Evolutionary conservation across 2,113 vertebrate species (phyloP).

Genomic region (Eulemur rufifrons): DNA sequence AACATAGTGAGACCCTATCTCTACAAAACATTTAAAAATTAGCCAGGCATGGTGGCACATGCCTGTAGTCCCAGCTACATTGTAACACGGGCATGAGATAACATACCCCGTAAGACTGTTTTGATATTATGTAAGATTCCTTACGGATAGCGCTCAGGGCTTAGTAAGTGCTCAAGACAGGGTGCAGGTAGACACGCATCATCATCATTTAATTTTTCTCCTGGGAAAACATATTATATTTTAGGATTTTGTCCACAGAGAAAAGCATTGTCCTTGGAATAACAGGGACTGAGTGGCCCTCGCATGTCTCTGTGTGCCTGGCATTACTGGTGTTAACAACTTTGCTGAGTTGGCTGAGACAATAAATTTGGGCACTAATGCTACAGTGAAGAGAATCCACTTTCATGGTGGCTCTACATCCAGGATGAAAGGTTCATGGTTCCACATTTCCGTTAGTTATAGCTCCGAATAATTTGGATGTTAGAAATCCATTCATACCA

Average conservation of each 20-base stretch:
- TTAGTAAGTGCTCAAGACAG: rapidly evolving
- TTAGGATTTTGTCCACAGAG: not conserved
- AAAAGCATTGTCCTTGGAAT: not conserved
- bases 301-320: rapidly evolving
- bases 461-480: slow-evolving; percentile 38
- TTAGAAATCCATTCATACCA: slow-evolving; percentile 40
- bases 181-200: rapidly evolving
- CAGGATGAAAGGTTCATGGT: not conserved
- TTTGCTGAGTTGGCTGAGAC: not conserved
- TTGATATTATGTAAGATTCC: rapidly evolving
- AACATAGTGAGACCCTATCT: too few relatives aligned
- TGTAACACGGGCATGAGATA: too few relatives aligned
- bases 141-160: rapidly evolving
- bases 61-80: too few relatives aligned
- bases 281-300: rapidly evolving
- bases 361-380: not conserved
- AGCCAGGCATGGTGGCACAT: too few relatives aligned
- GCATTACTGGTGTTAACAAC: rapidly evolving
- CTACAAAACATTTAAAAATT: too few relatives aligned
- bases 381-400: not conserved
- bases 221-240: rapidly evolving
- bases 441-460: slow-evolving; percentile 61
- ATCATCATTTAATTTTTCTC: rapidly evolving
- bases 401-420: not conserved
- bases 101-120: not conserved